A percentile compares a stretch with the other conserved stretches of the same genome.
These are phyloP conservation scores for Phortica magna DNA, from an alignment of 2,888 invertebrate species.

Conservation along the genomic window DNA sequence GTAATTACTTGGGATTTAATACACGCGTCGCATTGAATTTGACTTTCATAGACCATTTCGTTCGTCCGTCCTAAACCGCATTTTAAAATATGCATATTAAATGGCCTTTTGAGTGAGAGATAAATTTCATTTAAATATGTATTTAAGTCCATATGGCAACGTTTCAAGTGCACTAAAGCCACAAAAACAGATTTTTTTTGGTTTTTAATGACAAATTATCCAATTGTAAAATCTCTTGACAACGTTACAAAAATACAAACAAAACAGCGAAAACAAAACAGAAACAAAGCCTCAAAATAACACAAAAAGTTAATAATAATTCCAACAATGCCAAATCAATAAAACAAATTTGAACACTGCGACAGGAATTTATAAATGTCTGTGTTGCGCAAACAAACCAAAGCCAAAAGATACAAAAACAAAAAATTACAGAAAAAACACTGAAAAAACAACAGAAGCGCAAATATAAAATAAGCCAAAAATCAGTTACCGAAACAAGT, in stretches of 20 bases:
- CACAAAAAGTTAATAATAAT: not conserved
- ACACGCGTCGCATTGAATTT: not conserved
- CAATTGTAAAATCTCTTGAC: not conserved
- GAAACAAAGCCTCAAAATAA: not conserved
- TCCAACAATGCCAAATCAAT: not conserved
- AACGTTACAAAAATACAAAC: not conserved
- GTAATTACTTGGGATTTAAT: constrained; percentile 10
- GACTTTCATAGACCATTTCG: not conserved
- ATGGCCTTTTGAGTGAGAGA: not conserved
- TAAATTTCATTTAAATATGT: constrained; percentile 16
- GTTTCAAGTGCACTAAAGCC: not conserved
- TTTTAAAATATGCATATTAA: constrained; percentile 11
- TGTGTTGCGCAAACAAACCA: not conserved
- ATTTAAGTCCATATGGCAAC: not conserved
- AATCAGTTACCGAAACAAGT: not conserved
- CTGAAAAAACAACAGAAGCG: not conserved
- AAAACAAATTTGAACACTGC: not conserved
- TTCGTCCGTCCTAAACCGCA: not conserved
- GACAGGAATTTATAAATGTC: not conserved
- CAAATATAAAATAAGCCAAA: not conserved
- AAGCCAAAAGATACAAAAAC: not conserved
- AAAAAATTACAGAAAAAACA: not conserved
- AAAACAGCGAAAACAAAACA: not conserved
- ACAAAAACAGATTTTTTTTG: not conserved
- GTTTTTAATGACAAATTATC: not conserved